Evolutionary conservation across 2,888 invertebrate genomes (phyloP).

Genomic region (Sympetrum striolatum): DNA sequence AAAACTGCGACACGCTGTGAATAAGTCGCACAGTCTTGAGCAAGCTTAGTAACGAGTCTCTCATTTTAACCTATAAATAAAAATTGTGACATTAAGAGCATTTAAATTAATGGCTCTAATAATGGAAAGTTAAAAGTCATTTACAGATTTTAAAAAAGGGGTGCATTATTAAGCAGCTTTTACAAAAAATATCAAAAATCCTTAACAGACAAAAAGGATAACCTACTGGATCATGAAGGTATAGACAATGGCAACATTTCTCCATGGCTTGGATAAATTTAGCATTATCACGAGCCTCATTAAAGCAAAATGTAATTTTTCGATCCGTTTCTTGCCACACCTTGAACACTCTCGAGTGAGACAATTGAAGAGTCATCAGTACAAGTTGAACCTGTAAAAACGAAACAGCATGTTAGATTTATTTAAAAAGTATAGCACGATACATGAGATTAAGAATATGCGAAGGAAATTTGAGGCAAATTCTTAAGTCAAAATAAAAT

Average conservation of each 20-base stretch:
- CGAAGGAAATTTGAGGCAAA: too few relatives aligned
- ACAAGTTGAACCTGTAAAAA: slow-evolving; percentile 72
- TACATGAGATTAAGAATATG: too few relatives aligned
- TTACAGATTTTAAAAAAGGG: too few relatives aligned
- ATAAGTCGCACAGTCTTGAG: slow-evolving; percentile 92
- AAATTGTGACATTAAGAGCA: too few relatives aligned
- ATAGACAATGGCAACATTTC: slow-evolving; percentile 91
- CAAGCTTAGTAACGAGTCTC: slow-evolving; percentile 86
- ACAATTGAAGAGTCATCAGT: slow-evolving; percentile 75
- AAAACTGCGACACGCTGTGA: slow-evolving; percentile 93
- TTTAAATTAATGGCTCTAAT: neutral
- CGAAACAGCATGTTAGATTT: neutral
- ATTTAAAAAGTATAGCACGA: too few relatives aligned
- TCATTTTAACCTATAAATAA: slow-evolving; percentile 74
- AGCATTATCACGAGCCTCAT: slow-evolving; percentile 95
- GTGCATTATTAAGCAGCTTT: too few relatives aligned
- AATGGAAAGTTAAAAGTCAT: too few relatives aligned
- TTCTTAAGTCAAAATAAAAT: neutral
- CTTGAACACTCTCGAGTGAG: slow-evolving; percentile 79
- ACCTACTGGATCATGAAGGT: slow-evolving; percentile 87
- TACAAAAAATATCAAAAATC: too few relatives aligned
- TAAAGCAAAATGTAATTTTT: slow-evolving; percentile 92
- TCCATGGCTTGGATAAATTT: slow-evolving; percentile 94
- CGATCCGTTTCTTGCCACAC: slow-evolving; percentile 86
- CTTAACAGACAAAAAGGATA: too few relatives aligned